Percentiles rank a stretch among this genome's conserved stretches.
Evolutionary conservation across 2,113 vertebrate genomes (phyloP).

Genomic region (Scortum barcoo): DNA sequence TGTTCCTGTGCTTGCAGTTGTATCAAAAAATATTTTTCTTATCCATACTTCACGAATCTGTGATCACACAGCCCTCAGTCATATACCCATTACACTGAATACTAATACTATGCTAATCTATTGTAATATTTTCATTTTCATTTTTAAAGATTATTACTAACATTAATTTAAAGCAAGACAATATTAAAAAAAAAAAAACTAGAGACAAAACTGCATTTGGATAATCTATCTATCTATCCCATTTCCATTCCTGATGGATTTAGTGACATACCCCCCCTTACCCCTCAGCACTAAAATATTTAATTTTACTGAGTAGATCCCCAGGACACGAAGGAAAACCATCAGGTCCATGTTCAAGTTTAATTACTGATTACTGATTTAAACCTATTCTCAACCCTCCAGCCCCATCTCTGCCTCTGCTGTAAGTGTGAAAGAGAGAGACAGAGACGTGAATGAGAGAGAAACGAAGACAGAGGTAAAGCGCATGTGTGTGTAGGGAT

Average conservation of each 20-base stretch:
- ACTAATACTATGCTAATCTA: slow-evolving; percentile 90
- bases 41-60: slow-evolving; percentile 54
- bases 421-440: slow-evolving; percentile 26
- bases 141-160: slow-evolving; percentile 90
- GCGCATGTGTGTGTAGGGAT: background rate
- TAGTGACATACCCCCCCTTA: slow-evolving; percentile 89
- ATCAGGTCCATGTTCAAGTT: slow-evolving; percentile 93
- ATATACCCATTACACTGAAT: slow-evolving; percentile 87
- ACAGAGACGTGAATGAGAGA: slow-evolving; percentile 29
- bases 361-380: slow-evolving; percentile 98
- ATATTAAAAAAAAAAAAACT: slow-evolving; percentile 78
- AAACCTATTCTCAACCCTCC: slow-evolving; percentile 90
- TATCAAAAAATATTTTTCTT: slow-evolving; percentile 69
- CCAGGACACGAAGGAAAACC: slow-evolving; percentile 90
- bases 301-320: slow-evolving; percentile 90
- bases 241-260: slow-evolving; percentile 91
- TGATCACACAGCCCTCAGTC: slow-evolving; percentile 87
- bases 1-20: slow-evolving; percentile 74
- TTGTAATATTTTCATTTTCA: slow-evolving; percentile 92
- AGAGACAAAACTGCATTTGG: slow-evolving; percentile 82
- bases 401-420: slow-evolving; percentile 87
- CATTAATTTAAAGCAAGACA: slow-evolving; percentile 90
- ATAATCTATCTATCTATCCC: slow-evolving; percentile 86
- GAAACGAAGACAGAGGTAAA: slow-evolving; percentile 5
- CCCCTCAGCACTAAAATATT: slow-evolving; percentile 92